A percentile compares a stretch with the other conserved stretches of the same genome.
Conservation (phyloP, 2,797 vertebrate species). For the Microchirus variegatus region DNA sequence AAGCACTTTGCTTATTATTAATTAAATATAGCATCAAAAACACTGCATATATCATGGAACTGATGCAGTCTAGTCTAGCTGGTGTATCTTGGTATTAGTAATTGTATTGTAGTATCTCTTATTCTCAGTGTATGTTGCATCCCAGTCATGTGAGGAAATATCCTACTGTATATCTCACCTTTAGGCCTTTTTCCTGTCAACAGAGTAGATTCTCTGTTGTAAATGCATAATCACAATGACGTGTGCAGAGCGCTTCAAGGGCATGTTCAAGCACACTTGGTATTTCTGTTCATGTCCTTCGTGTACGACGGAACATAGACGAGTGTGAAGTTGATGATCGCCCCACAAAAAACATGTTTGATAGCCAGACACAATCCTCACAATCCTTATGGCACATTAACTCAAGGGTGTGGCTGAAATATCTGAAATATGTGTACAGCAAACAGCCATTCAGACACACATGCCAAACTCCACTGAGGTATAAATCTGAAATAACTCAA, state of each 20-base stretch:
- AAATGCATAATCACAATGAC: slow-evolving; percentile 6
- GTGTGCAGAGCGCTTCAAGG: not conserved
- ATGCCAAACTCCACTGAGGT: no score
- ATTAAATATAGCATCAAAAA: no score
- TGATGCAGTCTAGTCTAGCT: not conserved
- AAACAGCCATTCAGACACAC: no score
- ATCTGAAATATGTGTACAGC: no score
- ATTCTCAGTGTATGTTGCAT: no score
- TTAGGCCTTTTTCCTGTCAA: not conserved
- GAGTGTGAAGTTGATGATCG: no score
- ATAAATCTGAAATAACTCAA: no score
- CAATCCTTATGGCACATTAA: no score
- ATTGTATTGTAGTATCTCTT: not conserved
- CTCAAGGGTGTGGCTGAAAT: no score
- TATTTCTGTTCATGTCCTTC: slow-evolving; percentile 4
- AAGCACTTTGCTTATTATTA: not conserved
- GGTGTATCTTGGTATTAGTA: not conserved
- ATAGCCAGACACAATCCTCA: no score
- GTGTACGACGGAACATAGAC: no score
- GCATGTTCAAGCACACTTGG: slow-evolving; percentile 4
- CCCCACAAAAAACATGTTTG: no score
- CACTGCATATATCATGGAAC: not conserved
- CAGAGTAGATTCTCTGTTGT: not conserved
- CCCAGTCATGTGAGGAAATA: not conserved
- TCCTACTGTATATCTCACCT: not conserved